phyloP scores from a whole-genome alignment of 2,888 invertebrate species.

The Atrina japonica region DNA sequence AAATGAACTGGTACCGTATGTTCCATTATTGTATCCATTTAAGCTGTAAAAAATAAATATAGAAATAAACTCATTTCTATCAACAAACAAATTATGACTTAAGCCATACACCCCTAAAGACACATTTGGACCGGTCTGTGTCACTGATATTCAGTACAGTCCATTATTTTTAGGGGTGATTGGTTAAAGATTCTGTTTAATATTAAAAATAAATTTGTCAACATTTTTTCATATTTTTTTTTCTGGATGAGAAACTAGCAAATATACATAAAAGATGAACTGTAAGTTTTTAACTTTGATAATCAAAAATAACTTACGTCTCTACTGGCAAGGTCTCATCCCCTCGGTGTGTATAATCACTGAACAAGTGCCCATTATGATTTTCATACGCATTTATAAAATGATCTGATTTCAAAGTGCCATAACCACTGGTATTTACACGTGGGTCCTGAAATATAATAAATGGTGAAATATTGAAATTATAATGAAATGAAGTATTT shows the following conservation, averaged over 20 bases:
- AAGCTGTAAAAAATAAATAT: constrained; percentile 23
- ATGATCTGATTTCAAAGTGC: constrained; percentile 42
- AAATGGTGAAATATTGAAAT: background rate
- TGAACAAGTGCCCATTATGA: constrained; percentile 42
- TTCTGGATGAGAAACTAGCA: too few relatives aligned
- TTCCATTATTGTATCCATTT: constrained; percentile 57
- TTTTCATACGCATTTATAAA: constrained; percentile 45
- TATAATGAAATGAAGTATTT: too few relatives aligned
- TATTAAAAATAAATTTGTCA: too few relatives aligned
- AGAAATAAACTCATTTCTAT: background rate
- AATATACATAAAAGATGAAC: too few relatives aligned
- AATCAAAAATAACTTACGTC: constrained; percentile 39
- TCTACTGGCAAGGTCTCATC: constrained; percentile 43
- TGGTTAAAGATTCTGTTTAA: too few relatives aligned
- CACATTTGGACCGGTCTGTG: too few relatives aligned
- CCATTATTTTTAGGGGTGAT: too few relatives aligned
- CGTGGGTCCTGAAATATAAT: constrained; percentile 12
- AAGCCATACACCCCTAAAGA: too few relatives aligned
- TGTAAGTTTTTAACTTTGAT: too few relatives aligned
- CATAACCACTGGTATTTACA: constrained; percentile 40
- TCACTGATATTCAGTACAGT: too few relatives aligned
- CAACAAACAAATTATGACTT: too few relatives aligned
- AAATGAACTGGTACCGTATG: constrained; percentile 52
- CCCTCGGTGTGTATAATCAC: constrained; percentile 47
- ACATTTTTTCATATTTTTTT: too few relatives aligned